Percentiles rank a stretch among this genome's conserved stretches.
These are phyloP conservation scores for Drosophila erecta DNA, from an alignment of 1,140 invertebrate species.

Conservation along the genomic window DNA sequence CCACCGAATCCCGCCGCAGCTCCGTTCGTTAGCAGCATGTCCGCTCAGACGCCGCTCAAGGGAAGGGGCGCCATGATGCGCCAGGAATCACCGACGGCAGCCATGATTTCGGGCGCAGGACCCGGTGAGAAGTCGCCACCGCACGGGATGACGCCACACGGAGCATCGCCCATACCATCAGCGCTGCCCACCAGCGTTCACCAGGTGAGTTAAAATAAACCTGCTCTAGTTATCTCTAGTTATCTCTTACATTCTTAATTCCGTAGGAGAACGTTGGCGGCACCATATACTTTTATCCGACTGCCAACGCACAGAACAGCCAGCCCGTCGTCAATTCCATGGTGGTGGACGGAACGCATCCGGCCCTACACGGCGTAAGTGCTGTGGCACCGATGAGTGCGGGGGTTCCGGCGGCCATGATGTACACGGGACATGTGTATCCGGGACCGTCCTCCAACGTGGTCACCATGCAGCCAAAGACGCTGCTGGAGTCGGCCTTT, in stretches of 20 bases:
- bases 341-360: constrained; percentile 68
- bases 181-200: constrained; percentile 85
- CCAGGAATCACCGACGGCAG: constrained; percentile 75
- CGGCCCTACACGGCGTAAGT: constrained; percentile 64
- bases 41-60: constrained; percentile 72
- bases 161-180: constrained; percentile 78
- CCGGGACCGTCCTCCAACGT: constrained; percentile 85
- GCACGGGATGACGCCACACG: constrained; percentile 78
- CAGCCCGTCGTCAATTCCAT: constrained; percentile 76
- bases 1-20: constrained; percentile 72
- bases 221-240: no score
- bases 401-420: constrained; percentile 52
- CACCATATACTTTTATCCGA: constrained; percentile 96
- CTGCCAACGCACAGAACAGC: constrained; percentile 84
- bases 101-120: constrained; percentile 48
- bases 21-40: constrained; percentile 69
- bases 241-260: constrained; percentile 11
- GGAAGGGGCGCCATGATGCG: constrained; percentile 65
- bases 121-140: constrained; percentile 78
- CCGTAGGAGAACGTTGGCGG: constrained; percentile 95
- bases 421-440: constrained; percentile 82
- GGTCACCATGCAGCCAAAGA: constrained; percentile 84
- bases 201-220: constrained; percentile 80
- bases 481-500: constrained; percentile 87
- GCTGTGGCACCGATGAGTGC: constrained; percentile 60